Percentiles rank a stretch among this genome's conserved stretches.
These are phyloP conservation scores for Lateolabrax maculatus DNA, from an alignment of 2,797 vertebrate species.

Conservation along the genomic window DNA sequence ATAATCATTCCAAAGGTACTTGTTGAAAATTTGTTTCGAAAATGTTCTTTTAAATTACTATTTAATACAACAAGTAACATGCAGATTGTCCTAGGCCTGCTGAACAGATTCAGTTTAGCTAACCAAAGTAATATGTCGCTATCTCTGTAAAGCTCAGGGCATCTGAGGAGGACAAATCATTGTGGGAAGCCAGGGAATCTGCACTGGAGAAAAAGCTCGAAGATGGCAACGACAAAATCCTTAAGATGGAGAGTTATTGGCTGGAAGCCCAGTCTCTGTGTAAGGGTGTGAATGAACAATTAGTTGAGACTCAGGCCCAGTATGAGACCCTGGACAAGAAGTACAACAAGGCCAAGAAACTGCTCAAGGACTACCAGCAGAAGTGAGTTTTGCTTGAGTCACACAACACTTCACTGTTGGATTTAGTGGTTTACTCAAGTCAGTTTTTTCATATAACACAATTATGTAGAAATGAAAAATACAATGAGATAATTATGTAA, in stretches of 20 bases:
- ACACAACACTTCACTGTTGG: background rate
- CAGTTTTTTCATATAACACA: background rate
- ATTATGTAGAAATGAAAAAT: background rate
- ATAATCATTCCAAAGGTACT: background rate
- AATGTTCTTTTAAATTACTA: constrained; percentile 15
- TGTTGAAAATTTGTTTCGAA: background rate
- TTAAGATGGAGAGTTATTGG: constrained; percentile 93
- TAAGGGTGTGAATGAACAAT: constrained; percentile 91
- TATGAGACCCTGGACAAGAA: constrained; percentile 93
- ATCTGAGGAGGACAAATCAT: constrained; percentile 84
- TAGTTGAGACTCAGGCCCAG: constrained; percentile 91
- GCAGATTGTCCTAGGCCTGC: background rate
- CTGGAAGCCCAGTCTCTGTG: constrained; percentile 92
- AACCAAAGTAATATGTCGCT: constrained; percentile 27
- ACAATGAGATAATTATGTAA: background rate
- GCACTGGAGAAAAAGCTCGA: constrained; percentile 89
- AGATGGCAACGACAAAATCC: constrained; percentile 89
- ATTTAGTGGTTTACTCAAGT: background rate
- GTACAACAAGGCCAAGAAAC: constrained; percentile 94
- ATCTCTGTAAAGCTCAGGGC: constrained; percentile 83
- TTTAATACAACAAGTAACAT: constrained; percentile 11
- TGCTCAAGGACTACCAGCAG: constrained; percentile 94
- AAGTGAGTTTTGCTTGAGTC: constrained; percentile 86
- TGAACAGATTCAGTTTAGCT: background rate
- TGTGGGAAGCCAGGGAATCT: constrained; percentile 87